Conservation (phyloP, 2,888 invertebrate species). For the Acanthosepion pharaonis region DNA sequence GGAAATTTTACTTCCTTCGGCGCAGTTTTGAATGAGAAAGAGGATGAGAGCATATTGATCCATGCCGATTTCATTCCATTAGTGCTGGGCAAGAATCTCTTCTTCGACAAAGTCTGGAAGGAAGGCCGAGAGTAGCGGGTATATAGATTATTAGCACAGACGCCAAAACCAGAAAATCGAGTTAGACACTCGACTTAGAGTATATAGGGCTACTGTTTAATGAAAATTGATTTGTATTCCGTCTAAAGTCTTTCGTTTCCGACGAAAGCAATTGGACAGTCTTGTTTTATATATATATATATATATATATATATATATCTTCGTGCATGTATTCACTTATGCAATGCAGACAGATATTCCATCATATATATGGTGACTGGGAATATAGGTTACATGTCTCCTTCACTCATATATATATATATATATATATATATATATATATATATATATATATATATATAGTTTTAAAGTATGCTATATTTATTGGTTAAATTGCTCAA, state of each 20-base stretch:
- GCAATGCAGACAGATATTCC: background rate
- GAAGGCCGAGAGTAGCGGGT: background rate
- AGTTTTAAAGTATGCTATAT: too few relatives aligned
- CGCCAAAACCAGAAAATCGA: background rate
- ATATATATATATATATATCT: background rate
- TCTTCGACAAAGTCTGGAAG: background rate
- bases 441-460: too few relatives aligned
- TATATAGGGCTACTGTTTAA: background rate
- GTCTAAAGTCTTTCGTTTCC: background rate
- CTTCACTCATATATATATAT: too few relatives aligned
- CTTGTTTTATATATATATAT: background rate
- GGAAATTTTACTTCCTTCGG: too few relatives aligned
- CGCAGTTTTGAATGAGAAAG: too few relatives aligned
- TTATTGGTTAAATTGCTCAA: too few relatives aligned
- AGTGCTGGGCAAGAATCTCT: background rate
- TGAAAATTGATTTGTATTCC: background rate
- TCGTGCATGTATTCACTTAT: background rate
- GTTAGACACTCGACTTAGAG: background rate
- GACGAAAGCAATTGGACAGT: background rate
- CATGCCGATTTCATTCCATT: background rate
- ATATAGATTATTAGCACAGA: conserved; percentile 2
- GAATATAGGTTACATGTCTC: too few relatives aligned
- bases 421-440: too few relatives aligned
- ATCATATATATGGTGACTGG: too few relatives aligned
- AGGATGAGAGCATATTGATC: background rate